Conservation (phyloP, 2,888 invertebrate genomes). For the Pecten maximus region DNA sequence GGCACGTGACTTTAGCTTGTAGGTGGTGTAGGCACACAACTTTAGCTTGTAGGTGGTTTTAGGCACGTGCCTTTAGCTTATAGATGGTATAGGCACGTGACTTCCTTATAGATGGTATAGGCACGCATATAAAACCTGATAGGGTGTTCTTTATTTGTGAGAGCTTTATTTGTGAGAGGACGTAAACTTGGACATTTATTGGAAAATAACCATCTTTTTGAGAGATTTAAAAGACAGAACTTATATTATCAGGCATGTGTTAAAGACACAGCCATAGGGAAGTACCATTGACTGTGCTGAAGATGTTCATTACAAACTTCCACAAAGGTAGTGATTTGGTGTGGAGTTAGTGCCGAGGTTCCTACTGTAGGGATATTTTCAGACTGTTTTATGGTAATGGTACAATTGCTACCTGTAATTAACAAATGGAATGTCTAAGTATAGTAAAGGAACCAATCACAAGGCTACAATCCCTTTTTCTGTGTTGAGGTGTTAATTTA, state of each 20-base stretch:
- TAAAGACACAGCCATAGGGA: not conserved
- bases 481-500: not conserved
- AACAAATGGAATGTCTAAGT: not conserved
- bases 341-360: not conserved
- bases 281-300: not conserved
- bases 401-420: conserved; percentile 15
- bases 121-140: not conserved
- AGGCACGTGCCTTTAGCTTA: too few relatives aligned
- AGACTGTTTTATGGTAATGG: not conserved
- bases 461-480: not conserved
- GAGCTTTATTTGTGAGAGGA: not conserved
- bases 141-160: not conserved
- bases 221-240: not conserved
- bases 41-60: too few relatives aligned
- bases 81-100: too few relatives aligned
- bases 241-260: not conserved
- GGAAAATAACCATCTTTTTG: not conserved
- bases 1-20: too few relatives aligned
- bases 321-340: not conserved
- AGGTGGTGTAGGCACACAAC: too few relatives aligned
- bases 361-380: not conserved
- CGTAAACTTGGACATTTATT: not conserved
- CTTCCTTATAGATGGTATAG: not conserved
- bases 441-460: not conserved
- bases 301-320: not conserved